Evolutionary conservation across 2,888 invertebrate genomes (phyloP), one percentile per base, ranked within the genome.

Genomic region (Gryllus longicercus): DNA sequence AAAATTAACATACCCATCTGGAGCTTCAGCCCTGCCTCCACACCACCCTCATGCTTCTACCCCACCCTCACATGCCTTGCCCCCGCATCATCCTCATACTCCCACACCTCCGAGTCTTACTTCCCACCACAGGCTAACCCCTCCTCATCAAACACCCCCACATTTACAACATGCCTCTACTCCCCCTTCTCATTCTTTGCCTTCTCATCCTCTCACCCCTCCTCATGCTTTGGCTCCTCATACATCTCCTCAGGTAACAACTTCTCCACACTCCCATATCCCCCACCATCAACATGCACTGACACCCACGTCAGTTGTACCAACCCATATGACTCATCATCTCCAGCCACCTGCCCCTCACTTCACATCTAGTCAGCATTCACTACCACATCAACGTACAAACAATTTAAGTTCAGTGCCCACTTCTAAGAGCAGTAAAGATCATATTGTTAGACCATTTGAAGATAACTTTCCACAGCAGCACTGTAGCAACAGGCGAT

Each of bases 391-490:
- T 84, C 86, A 82, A 75, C 86, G 81, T 78, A 78, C 81, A 74
- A 81, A 78, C 49, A 81, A 50, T 77, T 50, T 78, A 50, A 51
- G 51, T 83, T 85, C 78, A 84, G 63, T 63, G n/a, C 63, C 63
- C n/a, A 18, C 63, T n/a, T 18, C 63, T 63, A 63, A 63, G 63
- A 8, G 63, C 63, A 63, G 63, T 63, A 63, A 63, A 63, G 63
- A 63, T 14, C 63, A 86, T 21, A 87, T 87, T 80, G 87, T 87
- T 25, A 84, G 87, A 50, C 87, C 87, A 0, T 87, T 87, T 82
- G 87, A 87, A 79, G 87, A 87, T 79, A 86, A 85, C 8, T 82
- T 82, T 51, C 80, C 82, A 25, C 81, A 81, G 78, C 79, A 78
- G n/a, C 82, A 82, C 77, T 51, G 79, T 50, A 80, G 77, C 75